These are phyloP conservation scores for Tangara arthus DNA, from an alignment of 2,797 vertebrate genomes.

Conservation along the genomic window DNA sequence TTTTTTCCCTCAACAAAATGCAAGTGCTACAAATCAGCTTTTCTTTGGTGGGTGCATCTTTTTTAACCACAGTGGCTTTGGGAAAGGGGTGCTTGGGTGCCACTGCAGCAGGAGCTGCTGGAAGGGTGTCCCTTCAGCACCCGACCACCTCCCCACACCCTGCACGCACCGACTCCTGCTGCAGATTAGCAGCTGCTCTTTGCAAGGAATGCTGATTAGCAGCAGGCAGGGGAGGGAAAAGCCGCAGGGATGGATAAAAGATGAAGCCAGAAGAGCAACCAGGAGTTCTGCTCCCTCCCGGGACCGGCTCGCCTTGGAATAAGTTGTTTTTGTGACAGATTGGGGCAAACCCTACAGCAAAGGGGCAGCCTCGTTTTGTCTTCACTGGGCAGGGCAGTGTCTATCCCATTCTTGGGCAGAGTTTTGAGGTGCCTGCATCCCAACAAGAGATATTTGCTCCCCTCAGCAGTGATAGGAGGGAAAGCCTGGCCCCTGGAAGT, in stretches of 20 bases:
- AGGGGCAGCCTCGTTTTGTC: background rate
- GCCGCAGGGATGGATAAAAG: conserved; percentile 39
- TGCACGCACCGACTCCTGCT: background rate
- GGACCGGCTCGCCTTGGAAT: background rate
- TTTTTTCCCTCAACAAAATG: background rate
- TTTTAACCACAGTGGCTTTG: rapidly evolving
- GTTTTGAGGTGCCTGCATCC: background rate
- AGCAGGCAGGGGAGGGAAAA: conserved; percentile 43
- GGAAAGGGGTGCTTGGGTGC: background rate
- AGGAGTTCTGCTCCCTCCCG: background rate
- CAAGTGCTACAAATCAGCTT: background rate
- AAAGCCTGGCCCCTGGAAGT: background rate
- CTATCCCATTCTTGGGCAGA: background rate
- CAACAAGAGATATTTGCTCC: background rate
- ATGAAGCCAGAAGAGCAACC: conserved; percentile 38
- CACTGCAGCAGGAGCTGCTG: background rate
- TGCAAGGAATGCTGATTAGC: conserved; percentile 50
- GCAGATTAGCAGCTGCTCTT: conserved; percentile 50
- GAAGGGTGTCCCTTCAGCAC: background rate
- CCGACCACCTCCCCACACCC: background rate
- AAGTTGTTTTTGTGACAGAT: background rate
- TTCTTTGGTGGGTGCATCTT: background rate
- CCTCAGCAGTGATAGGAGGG: background rate
- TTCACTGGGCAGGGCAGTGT: background rate
- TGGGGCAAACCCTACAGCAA: background rate